Conservation (phyloP, 2,797 vertebrate genomes). For the Scolopax rusticola region DNA sequence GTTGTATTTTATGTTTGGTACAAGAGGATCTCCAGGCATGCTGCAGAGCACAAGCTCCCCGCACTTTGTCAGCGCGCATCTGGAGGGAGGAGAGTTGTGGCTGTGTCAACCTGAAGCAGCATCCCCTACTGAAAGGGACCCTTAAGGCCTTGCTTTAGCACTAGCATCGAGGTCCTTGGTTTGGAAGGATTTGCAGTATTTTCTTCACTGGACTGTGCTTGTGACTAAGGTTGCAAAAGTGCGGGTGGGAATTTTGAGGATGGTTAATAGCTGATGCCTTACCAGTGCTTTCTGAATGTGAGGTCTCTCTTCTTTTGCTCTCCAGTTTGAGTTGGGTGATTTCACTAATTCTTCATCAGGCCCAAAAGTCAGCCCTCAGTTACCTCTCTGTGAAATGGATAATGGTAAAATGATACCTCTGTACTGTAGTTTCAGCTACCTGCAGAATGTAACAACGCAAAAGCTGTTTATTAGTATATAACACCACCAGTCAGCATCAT, state of each 20-base stretch:
- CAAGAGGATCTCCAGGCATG: background rate
- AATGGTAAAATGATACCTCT: background rate
- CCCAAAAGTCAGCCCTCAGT: background rate
- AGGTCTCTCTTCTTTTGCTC: background rate
- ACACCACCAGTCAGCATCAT: background rate
- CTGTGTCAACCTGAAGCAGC: background rate
- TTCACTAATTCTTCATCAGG: background rate
- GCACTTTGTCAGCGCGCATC: background rate
- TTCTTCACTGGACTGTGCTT: background rate
- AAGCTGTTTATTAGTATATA: background rate
- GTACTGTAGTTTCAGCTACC: background rate
- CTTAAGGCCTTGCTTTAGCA: background rate
- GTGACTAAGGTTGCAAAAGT: background rate
- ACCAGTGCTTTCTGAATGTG: background rate
- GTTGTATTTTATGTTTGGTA: background rate
- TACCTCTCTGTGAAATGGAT: background rate
- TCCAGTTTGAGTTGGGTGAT: background rate
- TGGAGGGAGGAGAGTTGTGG: background rate
- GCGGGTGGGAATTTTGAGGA: background rate
- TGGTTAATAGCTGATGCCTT: background rate
- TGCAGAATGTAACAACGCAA: background rate
- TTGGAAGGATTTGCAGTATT: background rate
- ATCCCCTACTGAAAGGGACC: background rate
- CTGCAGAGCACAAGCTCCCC: background rate
- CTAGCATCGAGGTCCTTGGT: background rate